A percentile compares a stretch with the other conserved stretches of the same genome.
These are phyloP conservation scores for Liposcelis brunnea DNA, from an alignment of 2,888 invertebrate genomes.

Conservation along the genomic window DNA sequence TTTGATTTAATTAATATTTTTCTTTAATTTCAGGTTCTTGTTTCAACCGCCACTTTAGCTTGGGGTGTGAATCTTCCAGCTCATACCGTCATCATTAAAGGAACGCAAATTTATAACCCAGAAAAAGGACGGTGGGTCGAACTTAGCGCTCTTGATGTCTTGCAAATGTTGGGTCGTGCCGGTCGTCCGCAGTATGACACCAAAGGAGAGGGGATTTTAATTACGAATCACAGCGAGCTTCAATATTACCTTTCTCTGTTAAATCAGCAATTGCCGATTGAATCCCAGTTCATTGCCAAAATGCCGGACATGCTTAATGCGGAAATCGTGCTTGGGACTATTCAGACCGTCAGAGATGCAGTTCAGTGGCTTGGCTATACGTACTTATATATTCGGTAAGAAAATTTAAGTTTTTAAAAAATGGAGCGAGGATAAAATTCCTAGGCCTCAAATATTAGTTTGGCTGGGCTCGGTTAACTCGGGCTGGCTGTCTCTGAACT, in stretches of 20 bases:
- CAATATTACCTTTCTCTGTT: constrained; percentile 94
- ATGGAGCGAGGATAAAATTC: neutral
- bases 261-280: constrained; percentile 96
- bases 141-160: constrained; percentile 87
- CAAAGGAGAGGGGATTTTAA: constrained; percentile 89
- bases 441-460: no score
- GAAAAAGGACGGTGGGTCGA: constrained; percentile 98
- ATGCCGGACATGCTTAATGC: constrained; percentile 96
- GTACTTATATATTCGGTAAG: constrained; percentile 65
- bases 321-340: constrained; percentile 89
- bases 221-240: constrained; percentile 96
- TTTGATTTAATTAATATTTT: no score
- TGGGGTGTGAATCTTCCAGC: constrained; percentile 99
- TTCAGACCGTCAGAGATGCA: constrained; percentile 78
- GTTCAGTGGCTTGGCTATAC: constrained; percentile 92
- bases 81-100: constrained; percentile 95
- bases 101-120: constrained; percentile 95
- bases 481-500: no score
- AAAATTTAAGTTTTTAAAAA: neutral
- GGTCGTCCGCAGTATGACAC: constrained; percentile 98
- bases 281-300: constrained; percentile 85
- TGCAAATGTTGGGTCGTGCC: constrained; percentile 91
- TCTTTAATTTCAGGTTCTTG: constrained; percentile 64
- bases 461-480: no score
- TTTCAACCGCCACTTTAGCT: constrained; percentile 95